A percentile compares a stretch with the other conserved stretches of the same genome.
Evolutionary conservation across 2,888 invertebrate genomes (phyloP).

Genomic region (Drosophila parthenogenetica): DNA sequence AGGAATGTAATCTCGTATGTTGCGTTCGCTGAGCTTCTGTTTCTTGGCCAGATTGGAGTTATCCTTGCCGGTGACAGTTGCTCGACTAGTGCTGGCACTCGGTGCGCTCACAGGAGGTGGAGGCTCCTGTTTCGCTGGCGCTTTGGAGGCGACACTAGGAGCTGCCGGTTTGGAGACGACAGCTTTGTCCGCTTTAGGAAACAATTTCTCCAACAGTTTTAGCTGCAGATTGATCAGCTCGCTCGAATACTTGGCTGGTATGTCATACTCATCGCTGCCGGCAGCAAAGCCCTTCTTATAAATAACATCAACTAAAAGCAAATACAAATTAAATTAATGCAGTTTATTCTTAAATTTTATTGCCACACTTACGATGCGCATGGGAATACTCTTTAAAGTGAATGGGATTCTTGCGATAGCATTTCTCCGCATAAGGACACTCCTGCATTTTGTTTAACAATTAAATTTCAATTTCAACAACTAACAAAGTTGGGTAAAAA

Average conservation of each 20-base stretch:
- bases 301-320: constrained; percentile 88
- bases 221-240: constrained; percentile 88
- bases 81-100: constrained; percentile 38
- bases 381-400: constrained; percentile 94
- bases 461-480: neutral
- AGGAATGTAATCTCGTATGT: constrained; percentile 85
- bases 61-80: constrained; percentile 27
- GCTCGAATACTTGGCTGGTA: constrained; percentile 86
- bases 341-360: neutral
- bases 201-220: constrained; percentile 85
- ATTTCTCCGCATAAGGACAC: constrained; percentile 91
- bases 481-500: neutral
- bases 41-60: constrained; percentile 81
- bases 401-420: constrained; percentile 93
- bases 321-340: neutral
- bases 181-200: constrained; percentile 46
- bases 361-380: constrained; percentile 88
- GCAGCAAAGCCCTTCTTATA: constrained; percentile 85
- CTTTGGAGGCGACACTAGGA: neutral
- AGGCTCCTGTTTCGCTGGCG: neutral
- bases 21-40: constrained; percentile 76
- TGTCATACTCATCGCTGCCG: constrained; percentile 85
- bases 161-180: neutral
- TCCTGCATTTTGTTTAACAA: constrained; percentile 80
- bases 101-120: constrained; percentile 7